Base-by-base conservation (phyloP, 2,888 invertebrate species). In the Clepsis dumicolana region DNA sequence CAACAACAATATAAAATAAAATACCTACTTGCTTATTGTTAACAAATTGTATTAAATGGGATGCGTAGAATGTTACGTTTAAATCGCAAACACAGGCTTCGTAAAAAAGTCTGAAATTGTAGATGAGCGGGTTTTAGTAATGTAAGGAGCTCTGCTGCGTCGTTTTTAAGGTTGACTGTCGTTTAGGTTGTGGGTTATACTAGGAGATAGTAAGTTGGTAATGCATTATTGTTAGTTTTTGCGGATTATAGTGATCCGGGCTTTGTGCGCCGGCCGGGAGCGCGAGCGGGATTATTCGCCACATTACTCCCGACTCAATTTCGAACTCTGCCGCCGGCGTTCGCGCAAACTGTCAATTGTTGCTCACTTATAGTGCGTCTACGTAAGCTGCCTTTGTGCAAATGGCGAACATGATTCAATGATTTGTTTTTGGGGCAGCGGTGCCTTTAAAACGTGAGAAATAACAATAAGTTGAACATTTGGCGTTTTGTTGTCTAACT, bases 251-350 rank as follows among this genome's bases (percentile, higher is more conserved):
- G 78, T 75, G 82, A 87, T 84, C 78, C 73, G 71, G 70, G 82
- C 74, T 84, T 86, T 89, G 67, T 63, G 85, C 85, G 77, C 71
- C 61, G 27, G 61, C 71, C 70, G 70, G 65, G 60, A 72, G 68
- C 89, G 89, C 87, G 91, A 90, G 84, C 82, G 86, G 90, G 90
- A 91, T 92, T 91, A 91, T 79, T 78, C 88, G 91, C 89, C 88
- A 76, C 90, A 89, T 89, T 90, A 89, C 81, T 83, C 82, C 71
- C 79, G 81, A 82, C 80, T 86, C 82, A 75, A 80, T 81, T 81
- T 79, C 77, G 72, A 82, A 44, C n/a, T 44, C n/a, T 8, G 86
- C 85, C 87, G 88, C 86, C 87, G 88, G 87, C 78, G 80, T 83
- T 79, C 79, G 78, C 78, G 78, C 77, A 70, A 79, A 74, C 80